Evolutionary conservation across 2,888 invertebrate species (phyloP), one percentile per base, ranked within the genome.

Genomic region (Petrolisthes cinctipes): DNA sequence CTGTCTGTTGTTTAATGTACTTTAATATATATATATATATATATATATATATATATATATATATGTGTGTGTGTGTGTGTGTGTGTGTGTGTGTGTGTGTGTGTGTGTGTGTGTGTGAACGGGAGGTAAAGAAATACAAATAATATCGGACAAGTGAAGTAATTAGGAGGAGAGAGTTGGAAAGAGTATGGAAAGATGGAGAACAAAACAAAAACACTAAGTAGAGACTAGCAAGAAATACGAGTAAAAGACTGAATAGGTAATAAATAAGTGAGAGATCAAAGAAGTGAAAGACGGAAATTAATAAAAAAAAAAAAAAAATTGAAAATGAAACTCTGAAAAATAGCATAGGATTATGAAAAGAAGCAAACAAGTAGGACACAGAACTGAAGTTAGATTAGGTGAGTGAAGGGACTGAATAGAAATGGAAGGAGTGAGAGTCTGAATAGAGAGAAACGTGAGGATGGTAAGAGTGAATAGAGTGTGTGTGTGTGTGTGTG

Each of bases 401-500:
- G 3, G 17, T 14, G 17, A 66, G 66, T 14, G 66, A 66, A 17
- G 66, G 3, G 66, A 66, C 17, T 14, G 17, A 66, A 17, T 14
- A 17, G 66, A 14, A 23, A 76, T 23, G 14, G 14, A 37, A 14
- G 23, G 14, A 76, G n/a, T 20, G 17, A 76, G 17, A 76, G 14
- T 37, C 37, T 37, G 37, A 37, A 37, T 37, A 37, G 37, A 37
- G 37, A 76, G n/a, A 76, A 23, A 76, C 23, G 23, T n/a, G 37
- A 14, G 9, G 14, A n/a, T 76, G 79, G 17, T 51, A n/a, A n/a
- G n/a, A n/a, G n/a, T n/a, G n/a, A n/a, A n/a, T n/a, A n/a, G n/a
- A n/a, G 53, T 79, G 53, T 79, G 53, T 79, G 53, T 53, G 53
- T 79, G 79, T 53, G 79, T 79, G 79, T 17, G 53, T 53, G 79